Percentiles rank a stretch among this genome's conserved stretches.
Conservation (phyloP, 2,888 invertebrate genomes). For the Anarsia innoxiella region DNA sequence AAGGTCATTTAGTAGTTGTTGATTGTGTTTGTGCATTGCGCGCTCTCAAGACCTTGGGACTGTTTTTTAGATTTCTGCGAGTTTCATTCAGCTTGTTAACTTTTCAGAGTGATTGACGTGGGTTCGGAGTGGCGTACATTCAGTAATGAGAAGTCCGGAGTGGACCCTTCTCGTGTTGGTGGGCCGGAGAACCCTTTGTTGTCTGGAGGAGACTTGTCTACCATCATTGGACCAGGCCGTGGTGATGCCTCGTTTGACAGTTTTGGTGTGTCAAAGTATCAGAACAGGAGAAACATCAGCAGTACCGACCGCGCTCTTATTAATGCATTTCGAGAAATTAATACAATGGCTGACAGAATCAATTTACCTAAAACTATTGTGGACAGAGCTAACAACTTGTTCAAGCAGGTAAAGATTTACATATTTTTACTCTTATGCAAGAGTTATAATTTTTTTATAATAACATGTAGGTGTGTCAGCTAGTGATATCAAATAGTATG, state of each 20-base stretch:
- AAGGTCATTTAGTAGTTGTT: too few species aligned
- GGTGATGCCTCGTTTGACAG: constrained; percentile 92
- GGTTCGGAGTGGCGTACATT: constrained; percentile 99
- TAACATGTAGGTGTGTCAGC: too few species aligned
- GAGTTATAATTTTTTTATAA: constrained; percentile 1
- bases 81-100: too few species aligned
- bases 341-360: constrained; percentile 98
- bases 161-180: constrained; percentile 99
- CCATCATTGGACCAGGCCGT: constrained; percentile 88
- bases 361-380: constrained; percentile 98
- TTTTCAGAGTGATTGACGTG: constrained; percentile 97
- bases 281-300: constrained; percentile 87
- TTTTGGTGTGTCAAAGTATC: constrained; percentile 86
- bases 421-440: too few species aligned
- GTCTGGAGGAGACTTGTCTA: constrained; percentile 96
- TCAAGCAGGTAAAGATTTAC: constrained; percentile 95
- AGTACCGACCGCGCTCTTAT: constrained; percentile 95
- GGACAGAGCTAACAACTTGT: constrained; percentile 96
- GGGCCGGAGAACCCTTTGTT: constrained; percentile 98
- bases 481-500: too few species aligned
- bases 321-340: constrained; percentile 97
- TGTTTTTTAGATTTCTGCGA: too few species aligned
- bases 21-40: background rate
- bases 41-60: too few species aligned
- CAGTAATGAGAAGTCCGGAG: constrained; percentile 97